These are phyloP conservation scores for Papilio polytes DNA, from an alignment of 1,140 invertebrate genomes.

Conservation along the genomic window DNA sequence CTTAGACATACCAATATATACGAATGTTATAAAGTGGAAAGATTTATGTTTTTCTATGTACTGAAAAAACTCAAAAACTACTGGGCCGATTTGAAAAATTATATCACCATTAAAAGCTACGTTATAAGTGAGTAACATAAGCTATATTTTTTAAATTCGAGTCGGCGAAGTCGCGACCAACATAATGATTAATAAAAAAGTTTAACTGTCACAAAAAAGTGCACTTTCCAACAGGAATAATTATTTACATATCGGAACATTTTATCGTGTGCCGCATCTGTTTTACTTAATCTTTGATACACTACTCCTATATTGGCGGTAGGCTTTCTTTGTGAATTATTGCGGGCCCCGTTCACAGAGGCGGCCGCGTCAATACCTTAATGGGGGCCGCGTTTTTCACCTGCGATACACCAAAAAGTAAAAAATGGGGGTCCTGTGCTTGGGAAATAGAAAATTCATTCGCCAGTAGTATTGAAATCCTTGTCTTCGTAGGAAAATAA, in stretches of 20 bases:
- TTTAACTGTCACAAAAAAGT: too few species aligned
- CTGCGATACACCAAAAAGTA: conserved; percentile 65
- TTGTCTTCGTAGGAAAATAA: conserved; percentile 9
- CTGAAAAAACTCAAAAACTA: too few species aligned
- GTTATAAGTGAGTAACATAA: too few species aligned
- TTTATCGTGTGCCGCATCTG: conserved; percentile 12
- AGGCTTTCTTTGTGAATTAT: conserved; percentile 79
- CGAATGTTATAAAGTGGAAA: too few species aligned
- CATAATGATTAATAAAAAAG: too few species aligned
- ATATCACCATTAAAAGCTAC: too few species aligned
- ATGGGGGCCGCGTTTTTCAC: conserved; percentile 66
- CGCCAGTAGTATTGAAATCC: conserved; percentile 5
- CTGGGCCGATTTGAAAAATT: too few species aligned
- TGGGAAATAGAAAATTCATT: conserved; percentile 43
- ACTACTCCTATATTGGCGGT: conserved; percentile 64
- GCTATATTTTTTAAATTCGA: too few species aligned
- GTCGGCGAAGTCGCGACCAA: too few species aligned
- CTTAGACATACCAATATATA: too few species aligned
- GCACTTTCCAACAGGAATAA: too few species aligned
- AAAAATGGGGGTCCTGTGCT: conserved; percentile 54
- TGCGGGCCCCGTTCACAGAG: conserved; percentile 62
- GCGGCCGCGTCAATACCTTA: conserved; percentile 71
- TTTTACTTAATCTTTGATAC: conserved; percentile 51
- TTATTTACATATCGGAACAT: not conserved
- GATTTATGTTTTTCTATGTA: too few species aligned